Evolutionary conservation across 2,113 vertebrate species (phyloP), one percentile per base, ranked within the genome.

Genomic region (Rhynchomys soricoides): DNA sequence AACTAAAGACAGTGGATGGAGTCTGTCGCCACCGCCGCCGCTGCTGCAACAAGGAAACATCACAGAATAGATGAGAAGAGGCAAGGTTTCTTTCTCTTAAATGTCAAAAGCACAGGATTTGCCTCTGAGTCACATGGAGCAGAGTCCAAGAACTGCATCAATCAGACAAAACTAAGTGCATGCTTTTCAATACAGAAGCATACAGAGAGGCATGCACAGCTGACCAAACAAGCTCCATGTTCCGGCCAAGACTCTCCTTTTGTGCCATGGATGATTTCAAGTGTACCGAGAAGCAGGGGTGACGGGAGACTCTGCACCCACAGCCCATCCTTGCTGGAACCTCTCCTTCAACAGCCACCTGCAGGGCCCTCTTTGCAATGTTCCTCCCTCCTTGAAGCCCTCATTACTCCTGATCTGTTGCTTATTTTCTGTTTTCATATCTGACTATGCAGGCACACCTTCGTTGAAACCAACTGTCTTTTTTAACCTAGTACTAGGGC

Each of bases 401-500:
- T 29, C 71, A 86, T 64, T 68, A 50, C 77, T 75, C 87, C 74
- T 21, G 91, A 75, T 7, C 66, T 74, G 55, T 7, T 55, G 40
- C 37, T 95, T 87, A 77, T 83, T 91, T n/a, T 74, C 8, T 83
- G 26, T 73, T 96, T 86, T 89, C 17, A 71, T 17, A 75, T 12
- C 91, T 50, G 70, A 89, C 31, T 43, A 11, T 17, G 34, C 34
- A 45, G 5, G 1, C 16, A 37, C 29, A 19, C 52, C 48, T 77
- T 64, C 2, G 21, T 78, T 68, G 40, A 13, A 90, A 68, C 17
- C 45, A 10, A 50, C 3, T 59, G 45, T 40, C 85, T n/a, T 93
- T 37, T 19, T 15, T 45, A 66, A 74, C 2, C 91, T 94, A 75
- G 82, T 68, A 17, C 34, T 34, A 77, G 26, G 22, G 5, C 34